Base-by-base conservation (phyloP, 2,888 invertebrate genomes). In the Eupithecia abbreviata region DNA sequence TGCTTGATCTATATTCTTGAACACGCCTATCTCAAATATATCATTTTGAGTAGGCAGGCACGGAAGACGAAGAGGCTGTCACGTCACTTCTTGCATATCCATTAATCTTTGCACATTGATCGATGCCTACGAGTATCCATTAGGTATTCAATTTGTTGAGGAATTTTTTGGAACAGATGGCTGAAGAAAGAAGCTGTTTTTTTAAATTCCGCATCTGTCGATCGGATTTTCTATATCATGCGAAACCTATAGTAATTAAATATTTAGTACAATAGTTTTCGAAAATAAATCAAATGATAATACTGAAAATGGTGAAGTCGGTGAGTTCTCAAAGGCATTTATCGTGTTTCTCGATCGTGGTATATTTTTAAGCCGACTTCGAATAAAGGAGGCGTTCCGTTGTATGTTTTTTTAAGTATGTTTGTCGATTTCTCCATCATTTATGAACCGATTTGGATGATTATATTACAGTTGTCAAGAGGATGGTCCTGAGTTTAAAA, bases 41-140 rank as follows among this genome's bases (percentile, higher is more conserved):
- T 80, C 80, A 77, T 73, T 71, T 77, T 55, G 74, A 75, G 80
- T 71, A 80, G 77, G 74, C 75, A 78, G 77, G 73, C 75, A 66
- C 62, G 76, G 76, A 73, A 78, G 80, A 76, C 80, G 76, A 66
- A 72, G 72, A 68, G 62, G 74, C 71, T 79, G 78, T 75, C 78
- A 78, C 71, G 75, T 73, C 55, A 77, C 71, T 77, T 77, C 81
- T 80, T 77, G 79, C 76, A 74, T 55, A 74, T 71, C 71, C 77
- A 80, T 80, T 81, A 75, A 78, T 80, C 75, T 81, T 77, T 76
- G 78, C 72, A 67, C 69, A 65, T 79, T 79, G 78, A 80, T 77
- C 75, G 78, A 78, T 76, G 74, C 41, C 51, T 72, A 66, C 45
- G 72, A 74, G 66, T 75, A 74, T 77, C 77, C 73, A 79, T 77